Evolutionary conservation across 1,140 invertebrate genomes (phyloP).

Genomic region (Mesaphorura yosii): DNA sequence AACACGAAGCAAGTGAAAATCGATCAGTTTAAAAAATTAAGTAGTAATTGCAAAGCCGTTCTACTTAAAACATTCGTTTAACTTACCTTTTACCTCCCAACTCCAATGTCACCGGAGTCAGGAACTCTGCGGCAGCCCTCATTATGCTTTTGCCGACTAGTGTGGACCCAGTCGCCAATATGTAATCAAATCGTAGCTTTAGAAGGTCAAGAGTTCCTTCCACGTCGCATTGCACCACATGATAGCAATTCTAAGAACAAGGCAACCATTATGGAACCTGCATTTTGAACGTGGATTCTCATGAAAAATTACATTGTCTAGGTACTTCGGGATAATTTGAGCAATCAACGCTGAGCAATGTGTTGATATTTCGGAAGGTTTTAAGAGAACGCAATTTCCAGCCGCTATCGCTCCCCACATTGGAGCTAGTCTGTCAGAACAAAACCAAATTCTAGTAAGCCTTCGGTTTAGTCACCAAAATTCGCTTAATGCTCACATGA

Average conservation of each 20-base stretch:
- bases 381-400: slow-evolving; percentile 49
- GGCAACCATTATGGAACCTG: background rate
- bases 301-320: slow-evolving; percentile 44
- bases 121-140: slow-evolving; percentile 45
- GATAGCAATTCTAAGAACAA: slow-evolving; percentile 7
- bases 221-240: slow-evolving; percentile 4
- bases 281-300: background rate
- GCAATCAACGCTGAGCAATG: slow-evolving; percentile 39
- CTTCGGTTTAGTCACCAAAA: no score
- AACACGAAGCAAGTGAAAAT: no score
- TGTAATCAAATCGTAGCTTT: slow-evolving; percentile 49
- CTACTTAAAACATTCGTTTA: background rate
- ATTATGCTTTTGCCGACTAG: slow-evolving; percentile 46
- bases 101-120: slow-evolving; percentile 54
- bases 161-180: slow-evolving; percentile 52
- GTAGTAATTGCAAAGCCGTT: no score
- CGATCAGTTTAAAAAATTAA: background rate
- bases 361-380: slow-evolving; percentile 50
- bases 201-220: slow-evolving; percentile 43
- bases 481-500: no score
- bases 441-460: no score
- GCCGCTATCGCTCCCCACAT: slow-evolving; percentile 46
- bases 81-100: slow-evolving; percentile 46
- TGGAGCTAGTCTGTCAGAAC: slow-evolving; percentile 43
- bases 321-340: slow-evolving; percentile 44